Evolutionary conservation across 2,888 invertebrate genomes (phyloP).

Genomic region (Hypsopygia costalis): DNA sequence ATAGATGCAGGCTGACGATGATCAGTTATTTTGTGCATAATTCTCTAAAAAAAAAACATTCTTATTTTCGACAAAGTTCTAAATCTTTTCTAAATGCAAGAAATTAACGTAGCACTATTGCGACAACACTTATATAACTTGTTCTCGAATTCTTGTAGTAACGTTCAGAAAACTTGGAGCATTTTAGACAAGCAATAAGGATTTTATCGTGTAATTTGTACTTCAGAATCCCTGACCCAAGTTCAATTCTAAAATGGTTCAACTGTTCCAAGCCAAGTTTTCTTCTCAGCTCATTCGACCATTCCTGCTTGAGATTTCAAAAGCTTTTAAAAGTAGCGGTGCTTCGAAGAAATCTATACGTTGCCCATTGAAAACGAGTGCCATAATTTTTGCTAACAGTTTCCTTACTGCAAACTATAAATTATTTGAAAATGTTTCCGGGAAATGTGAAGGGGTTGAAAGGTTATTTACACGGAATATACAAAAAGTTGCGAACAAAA

Average conservation of each 20-base stretch:
- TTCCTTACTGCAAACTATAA: constrained; percentile 42
- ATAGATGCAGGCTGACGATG: no score
- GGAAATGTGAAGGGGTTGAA: constrained; percentile 4
- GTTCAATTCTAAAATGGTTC: constrained; percentile 7
- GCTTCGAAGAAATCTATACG: constrained; percentile 37
- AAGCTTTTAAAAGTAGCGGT: constrained; percentile 42
- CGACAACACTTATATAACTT: no score
- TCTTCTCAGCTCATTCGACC: constrained; percentile 1
- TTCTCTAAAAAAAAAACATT: no score
- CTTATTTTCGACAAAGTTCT: no score
- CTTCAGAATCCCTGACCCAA: constrained; percentile 6
- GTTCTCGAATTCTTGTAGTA: no score
- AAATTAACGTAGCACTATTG: no score
- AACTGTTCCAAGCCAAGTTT: constrained; percentile 9
- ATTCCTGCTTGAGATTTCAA: constrained; percentile 26
- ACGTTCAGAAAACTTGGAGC: no score
- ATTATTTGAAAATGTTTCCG: constrained; percentile 30
- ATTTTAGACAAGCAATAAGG: neutral
- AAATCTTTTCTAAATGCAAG: no score
- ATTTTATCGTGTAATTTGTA: constrained; percentile 4
- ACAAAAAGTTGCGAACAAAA: neutral
- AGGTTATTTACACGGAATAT: neutral
- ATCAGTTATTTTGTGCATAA: no score
- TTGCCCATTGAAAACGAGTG: constrained; percentile 29
- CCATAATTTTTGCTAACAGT: constrained; percentile 50